Conservation (phyloP, 2,113 vertebrate species). For the Jaculus jaculus region DNA sequence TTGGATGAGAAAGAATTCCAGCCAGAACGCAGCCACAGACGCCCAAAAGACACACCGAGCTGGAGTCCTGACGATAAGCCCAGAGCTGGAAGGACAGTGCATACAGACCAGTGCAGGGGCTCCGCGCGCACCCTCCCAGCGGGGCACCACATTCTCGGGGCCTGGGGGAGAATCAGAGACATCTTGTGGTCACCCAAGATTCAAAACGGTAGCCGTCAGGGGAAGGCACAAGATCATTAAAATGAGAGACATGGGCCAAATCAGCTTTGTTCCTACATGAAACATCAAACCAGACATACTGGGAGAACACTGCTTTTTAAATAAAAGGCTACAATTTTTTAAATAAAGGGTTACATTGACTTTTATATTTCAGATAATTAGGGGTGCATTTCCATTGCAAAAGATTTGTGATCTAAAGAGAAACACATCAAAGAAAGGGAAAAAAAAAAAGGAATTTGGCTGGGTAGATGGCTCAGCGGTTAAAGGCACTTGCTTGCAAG, state of each 20-base stretch:
- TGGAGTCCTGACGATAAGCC: neutral
- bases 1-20: neutral
- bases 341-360: neutral
- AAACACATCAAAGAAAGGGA: neutral
- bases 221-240: neutral
- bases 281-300: neutral
- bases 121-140: neutral
- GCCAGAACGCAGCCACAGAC: neutral
- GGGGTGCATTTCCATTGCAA: neutral
- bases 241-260: neutral
- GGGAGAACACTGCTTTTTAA: neutral
- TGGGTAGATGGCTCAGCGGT: too few relatives aligned
- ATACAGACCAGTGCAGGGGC: neutral
- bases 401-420: conserved; percentile 29
- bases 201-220: neutral
- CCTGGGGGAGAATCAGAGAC: neutral
- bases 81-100: neutral
- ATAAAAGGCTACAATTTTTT: neutral
- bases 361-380: conserved; percentile 21
- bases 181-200: neutral
- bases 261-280: neutral
- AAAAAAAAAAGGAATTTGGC: too few relatives aligned
- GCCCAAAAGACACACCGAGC: neutral
- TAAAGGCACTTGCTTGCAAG: too few relatives aligned
- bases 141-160: neutral